A percentile compares a stretch with the other conserved stretches of the same genome.
phyloP scores from a whole-genome alignment of 2,888 invertebrate genomes.

The Neoitamus cyanurus region DNA sequence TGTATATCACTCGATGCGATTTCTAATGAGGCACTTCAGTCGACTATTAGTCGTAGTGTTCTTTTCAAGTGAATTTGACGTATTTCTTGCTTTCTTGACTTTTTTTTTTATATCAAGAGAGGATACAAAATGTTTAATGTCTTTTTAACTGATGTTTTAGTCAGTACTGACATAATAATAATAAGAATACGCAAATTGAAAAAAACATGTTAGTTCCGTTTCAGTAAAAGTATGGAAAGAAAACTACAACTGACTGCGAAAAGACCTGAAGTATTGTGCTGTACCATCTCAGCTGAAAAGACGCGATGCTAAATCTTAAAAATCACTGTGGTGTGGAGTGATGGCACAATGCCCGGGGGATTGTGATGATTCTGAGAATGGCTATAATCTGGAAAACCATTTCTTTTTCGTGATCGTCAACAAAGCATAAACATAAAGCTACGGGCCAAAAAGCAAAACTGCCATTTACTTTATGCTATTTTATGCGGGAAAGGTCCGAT shows the following conservation, averaged over 20 bases:
- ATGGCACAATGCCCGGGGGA: neutral
- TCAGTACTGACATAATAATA: too few species aligned
- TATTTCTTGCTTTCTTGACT: neutral
- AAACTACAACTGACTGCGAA: neutral
- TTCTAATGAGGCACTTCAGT: neutral
- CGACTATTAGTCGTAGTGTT: neutral
- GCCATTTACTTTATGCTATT: neutral
- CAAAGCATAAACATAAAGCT: neutral
- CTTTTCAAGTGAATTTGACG: neutral
- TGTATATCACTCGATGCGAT: neutral
- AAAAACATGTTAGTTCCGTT: too few species aligned
- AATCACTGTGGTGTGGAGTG: neutral
- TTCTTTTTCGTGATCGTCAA: neutral
- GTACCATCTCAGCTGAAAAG: neutral
- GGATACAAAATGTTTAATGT: neutral
- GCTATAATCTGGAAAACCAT: neutral
- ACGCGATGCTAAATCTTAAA: neutral
- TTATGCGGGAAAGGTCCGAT: neutral
- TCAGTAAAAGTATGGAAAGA: too few species aligned
- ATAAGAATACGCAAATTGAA: neutral
- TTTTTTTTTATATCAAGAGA: too few species aligned
- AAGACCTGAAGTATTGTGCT: neutral
- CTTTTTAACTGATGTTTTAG: neutral
- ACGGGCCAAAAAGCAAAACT: neutral
- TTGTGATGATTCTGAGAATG: neutral